These are phyloP conservation scores for Leptopterna dolabrata DNA, from an alignment of 2,888 invertebrate species.

Conservation along the genomic window DNA sequence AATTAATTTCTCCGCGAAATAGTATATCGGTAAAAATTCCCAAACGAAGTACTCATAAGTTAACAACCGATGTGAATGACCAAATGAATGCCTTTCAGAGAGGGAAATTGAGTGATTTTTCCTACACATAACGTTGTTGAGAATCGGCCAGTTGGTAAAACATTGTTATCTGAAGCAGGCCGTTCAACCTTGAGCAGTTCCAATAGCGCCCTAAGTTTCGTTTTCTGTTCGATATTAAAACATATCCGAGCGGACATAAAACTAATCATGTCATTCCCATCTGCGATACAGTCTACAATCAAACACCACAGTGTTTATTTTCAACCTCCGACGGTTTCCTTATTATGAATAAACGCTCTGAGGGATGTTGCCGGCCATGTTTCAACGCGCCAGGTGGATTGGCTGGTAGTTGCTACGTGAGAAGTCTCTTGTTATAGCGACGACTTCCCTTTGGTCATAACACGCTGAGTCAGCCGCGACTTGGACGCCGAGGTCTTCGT, in stretches of 20 bases:
- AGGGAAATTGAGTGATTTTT: no score
- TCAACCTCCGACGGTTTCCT: no score
- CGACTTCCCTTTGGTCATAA: background rate
- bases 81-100: no score
- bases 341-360: background rate
- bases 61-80: no score
- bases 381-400: background rate
- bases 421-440: slow-evolving; percentile 1
- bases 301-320: no score
- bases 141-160: background rate
- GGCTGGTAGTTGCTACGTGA: background rate
- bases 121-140: background rate
- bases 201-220: background rate
- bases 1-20: no score
- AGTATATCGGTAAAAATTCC: no score
- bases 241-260: no score
- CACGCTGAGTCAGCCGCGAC: slow-evolving; percentile 17
- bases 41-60: no score
- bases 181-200: background rate
- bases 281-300: no score
- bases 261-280: no score
- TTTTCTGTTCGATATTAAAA: no score
- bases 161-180: background rate
- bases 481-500: background rate
- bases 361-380: background rate